phyloP scores from a whole-genome alignment of 2,797 vertebrate genomes.

The Iguana delicatissima region DNA sequence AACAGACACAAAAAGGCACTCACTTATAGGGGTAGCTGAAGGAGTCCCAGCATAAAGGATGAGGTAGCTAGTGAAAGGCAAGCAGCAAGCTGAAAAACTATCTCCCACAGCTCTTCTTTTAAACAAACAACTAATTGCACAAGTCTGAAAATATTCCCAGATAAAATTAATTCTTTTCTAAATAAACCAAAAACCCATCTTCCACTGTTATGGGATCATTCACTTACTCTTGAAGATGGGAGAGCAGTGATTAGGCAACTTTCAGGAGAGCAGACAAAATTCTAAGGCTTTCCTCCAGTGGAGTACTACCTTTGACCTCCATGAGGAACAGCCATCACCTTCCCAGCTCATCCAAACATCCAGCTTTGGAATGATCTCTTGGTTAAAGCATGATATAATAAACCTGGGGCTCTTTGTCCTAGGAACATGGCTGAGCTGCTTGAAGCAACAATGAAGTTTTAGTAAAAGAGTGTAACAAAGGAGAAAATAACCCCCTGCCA shows the following conservation, averaged over 20 bases:
- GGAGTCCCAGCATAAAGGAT: background rate
- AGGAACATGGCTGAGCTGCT: background rate
- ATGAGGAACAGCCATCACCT: background rate
- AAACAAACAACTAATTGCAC: conserved; percentile 67
- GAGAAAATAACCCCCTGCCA: background rate
- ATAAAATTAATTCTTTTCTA: conserved; percentile 67
- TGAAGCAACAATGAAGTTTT: background rate
- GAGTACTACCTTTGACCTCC: background rate
- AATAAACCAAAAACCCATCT: conserved; percentile 16
- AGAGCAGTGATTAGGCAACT: background rate
- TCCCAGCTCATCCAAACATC: background rate
- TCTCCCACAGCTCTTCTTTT: background rate
- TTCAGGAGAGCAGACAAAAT: background rate
- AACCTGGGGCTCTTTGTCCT: background rate
- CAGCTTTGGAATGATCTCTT: background rate
- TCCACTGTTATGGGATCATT: background rate
- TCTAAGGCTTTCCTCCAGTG: background rate
- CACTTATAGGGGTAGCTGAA: background rate
- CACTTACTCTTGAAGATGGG: background rate
- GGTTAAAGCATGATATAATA: background rate
- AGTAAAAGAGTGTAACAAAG: background rate
- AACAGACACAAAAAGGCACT: too few relatives aligned
- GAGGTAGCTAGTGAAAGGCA: background rate
- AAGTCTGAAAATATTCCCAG: conserved; percentile 45
- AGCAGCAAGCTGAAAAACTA: background rate